Base-by-base conservation (phyloP, 2,888 invertebrate genomes). In the Drosophila pegasa region DNA sequence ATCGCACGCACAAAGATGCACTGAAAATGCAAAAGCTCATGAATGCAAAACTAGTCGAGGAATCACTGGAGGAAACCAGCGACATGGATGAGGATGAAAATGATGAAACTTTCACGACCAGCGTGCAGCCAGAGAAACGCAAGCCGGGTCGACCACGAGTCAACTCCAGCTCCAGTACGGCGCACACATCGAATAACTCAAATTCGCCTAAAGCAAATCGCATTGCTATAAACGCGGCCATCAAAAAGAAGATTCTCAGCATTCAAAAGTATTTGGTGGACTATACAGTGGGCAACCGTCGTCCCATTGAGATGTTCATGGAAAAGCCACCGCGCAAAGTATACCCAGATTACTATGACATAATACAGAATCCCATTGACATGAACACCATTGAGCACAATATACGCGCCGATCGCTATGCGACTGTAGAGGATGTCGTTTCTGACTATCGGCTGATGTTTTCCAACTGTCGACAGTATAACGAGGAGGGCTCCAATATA, bases 271-370 rank as follows among this genome's bases (percentile, higher is more conserved):
- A 94, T 82, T 93, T 96, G 31, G 93, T 95, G 71, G 95, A 96
- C 90, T 95, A 94, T 89, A 93, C 94, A 58, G 94, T 95, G 20
- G 96, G 96, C 81, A 97, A 97, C 0, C 94, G 99, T 14, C 95
- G 96, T 81, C 96, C 98, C 0, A 97, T 98, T 93, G 93, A 97
- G 61, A 94, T 97, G 82, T 99, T 99, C 91, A 97, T 99, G 97
- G 98, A 98, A 91, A 97, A 98, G 89, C 99, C 99, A 0, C 98
- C 98, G 29, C 96, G 97, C 91, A 98, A 98, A 90, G 93, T 97
- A 33, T 99, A 99, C 90, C 98, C 98, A 0, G 98, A 98, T 91
- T 99, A 99, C 91, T 99, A 98, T 92, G 96, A 97, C 92, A 96
- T 99, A 1, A 99, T 99, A 72, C 95, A 96, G 31, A 96, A 96